These are phyloP conservation scores for Lordiphosa stackelbergi DNA, from an alignment of 1,140 invertebrate species.

Conservation along the genomic window DNA sequence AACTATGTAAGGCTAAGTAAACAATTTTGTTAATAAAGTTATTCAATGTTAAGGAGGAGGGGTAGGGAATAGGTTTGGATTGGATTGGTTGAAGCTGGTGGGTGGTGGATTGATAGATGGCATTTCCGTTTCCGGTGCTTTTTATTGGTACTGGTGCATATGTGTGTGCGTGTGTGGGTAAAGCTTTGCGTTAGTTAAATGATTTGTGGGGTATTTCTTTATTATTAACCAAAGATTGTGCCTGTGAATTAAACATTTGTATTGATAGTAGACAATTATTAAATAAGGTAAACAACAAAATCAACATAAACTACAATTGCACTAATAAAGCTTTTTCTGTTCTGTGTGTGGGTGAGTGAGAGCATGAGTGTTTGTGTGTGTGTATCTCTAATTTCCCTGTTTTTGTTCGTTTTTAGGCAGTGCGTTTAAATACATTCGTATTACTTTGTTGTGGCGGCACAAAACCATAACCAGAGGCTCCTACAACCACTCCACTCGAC, in stretches of 20 bases:
- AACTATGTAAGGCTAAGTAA: slow-evolving; percentile 54
- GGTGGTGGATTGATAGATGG: slow-evolving; percentile 24
- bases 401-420: slow-evolving; percentile 32
- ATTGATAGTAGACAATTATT: slow-evolving; percentile 50
- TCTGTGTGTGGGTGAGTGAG: slow-evolving; percentile 11
- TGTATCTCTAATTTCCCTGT: slow-evolving; percentile 6
- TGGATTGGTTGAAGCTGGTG: too few species aligned
- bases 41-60: slow-evolving; percentile 2
- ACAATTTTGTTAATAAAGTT: slow-evolving; percentile 11
- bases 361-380: slow-evolving; percentile 17
- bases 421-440: slow-evolving; percentile 57
- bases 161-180: slow-evolving; percentile 13
- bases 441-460: slow-evolving; percentile 76
- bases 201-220: slow-evolving; percentile 33
- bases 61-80: slow-evolving; percentile 1
- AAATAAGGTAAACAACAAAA: slow-evolving; percentile 35
- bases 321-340: slow-evolving; percentile 70
- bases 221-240: slow-evolving; percentile 62
- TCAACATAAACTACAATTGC: slow-evolving; percentile 54
- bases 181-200: slow-evolving; percentile 36
- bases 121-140: slow-evolving; percentile 69
- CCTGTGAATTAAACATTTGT: slow-evolving; percentile 61
- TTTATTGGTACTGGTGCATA: slow-evolving; percentile 19
- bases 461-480: slow-evolving; percentile 76
- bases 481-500: slow-evolving; percentile 74